These are phyloP conservation scores for Ostrea edulis DNA, from an alignment of 1,140 invertebrate genomes.

Conservation along the genomic window DNA sequence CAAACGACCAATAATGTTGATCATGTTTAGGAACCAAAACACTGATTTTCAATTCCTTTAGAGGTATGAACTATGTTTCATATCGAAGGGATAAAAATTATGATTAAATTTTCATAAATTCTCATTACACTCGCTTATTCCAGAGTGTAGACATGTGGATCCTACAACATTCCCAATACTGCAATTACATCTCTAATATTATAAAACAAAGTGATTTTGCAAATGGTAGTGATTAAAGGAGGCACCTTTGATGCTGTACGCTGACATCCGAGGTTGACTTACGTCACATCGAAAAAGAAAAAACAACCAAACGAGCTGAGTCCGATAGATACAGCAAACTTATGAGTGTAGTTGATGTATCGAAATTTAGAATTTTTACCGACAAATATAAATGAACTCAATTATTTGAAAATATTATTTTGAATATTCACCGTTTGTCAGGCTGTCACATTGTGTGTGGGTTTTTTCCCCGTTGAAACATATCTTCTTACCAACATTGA, in stretches of 20 bases:
- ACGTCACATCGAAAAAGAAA: background rate
- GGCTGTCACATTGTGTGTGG: too few relatives aligned
- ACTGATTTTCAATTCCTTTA: background rate
- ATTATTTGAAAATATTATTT: too few relatives aligned
- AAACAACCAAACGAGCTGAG: too few relatives aligned
- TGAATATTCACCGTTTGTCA: too few relatives aligned
- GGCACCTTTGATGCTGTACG: background rate
- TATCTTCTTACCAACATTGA: too few relatives aligned
- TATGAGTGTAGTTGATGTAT: too few relatives aligned
- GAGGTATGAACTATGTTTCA: background rate
- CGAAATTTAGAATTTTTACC: too few relatives aligned
- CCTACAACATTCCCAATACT: background rate
- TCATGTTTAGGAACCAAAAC: background rate
- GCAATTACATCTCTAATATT: background rate
- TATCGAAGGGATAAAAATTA: background rate
- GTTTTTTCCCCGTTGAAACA: too few relatives aligned
- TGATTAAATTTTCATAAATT: slow-evolving; percentile 3
- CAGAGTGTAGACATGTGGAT: background rate
- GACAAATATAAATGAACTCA: too few relatives aligned
- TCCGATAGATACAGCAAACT: too few relatives aligned
- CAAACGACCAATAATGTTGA: background rate
- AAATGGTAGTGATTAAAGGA: background rate
- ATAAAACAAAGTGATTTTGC: background rate
- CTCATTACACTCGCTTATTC: background rate
- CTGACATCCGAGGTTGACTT: background rate